Evolutionary conservation across 2,797 vertebrate genomes (phyloP), one percentile per base, ranked within the genome.

Genomic region (Lateolabrax maculatus): DNA sequence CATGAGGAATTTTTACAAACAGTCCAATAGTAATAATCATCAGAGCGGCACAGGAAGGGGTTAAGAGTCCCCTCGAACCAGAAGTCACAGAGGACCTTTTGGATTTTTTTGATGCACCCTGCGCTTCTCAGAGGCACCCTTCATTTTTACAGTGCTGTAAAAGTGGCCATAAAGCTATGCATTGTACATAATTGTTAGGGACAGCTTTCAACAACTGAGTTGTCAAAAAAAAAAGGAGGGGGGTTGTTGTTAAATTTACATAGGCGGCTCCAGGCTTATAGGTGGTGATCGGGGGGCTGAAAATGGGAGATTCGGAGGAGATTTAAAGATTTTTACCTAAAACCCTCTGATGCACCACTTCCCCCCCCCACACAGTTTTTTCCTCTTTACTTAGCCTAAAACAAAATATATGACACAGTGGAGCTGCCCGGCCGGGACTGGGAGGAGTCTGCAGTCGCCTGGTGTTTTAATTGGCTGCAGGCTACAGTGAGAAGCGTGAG

Each of bases 391-490:
- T 90, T 91, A 82, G 84, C 72, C 85, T 87, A 87, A 91, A 92
- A 89, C 81, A 92, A 96, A 97, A 96, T 96, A 94, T 96, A 96
- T 95, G 95, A 87, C 96, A 87, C 73, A 84, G 88, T 82, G 82
- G 83, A 87, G 89, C 85, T 84, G 87, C 89, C 93, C 85, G 96
- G 93, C 94, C 92, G 94, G n/a, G 93, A 94, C 94, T 94, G 97
- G 98, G 98, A 96, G 98, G 97, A 97, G 98, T 97, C 96, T 96
- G 85, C 80, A 84, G 90, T 84, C 93, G 95, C 92, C 95, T 93
- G 93, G 95, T 95, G 95, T 96, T 97, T 95, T 97, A 97, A 99
- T 99, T 99, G 98, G 98, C 97, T 98, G 95, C 94, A 93, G 94
- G 94, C 95, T 95, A 92, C 92, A 90, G 95, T 92, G 96, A 95